Conservation (phyloP, 2,888 invertebrate genomes). For the Melipona beecheii region DNA sequence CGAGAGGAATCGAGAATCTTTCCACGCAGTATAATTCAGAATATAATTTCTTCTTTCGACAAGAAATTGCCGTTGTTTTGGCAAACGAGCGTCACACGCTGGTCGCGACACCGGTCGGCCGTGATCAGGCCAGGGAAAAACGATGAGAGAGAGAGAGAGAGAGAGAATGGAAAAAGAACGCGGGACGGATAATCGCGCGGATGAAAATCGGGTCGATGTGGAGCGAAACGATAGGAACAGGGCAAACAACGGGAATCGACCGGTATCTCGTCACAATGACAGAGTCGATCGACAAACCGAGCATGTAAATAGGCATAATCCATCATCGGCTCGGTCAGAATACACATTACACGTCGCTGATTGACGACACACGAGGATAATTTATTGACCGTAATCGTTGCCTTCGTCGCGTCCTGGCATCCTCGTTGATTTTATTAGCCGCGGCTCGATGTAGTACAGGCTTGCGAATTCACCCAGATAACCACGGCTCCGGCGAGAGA, state of each 20-base stretch:
- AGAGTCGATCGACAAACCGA: conserved; percentile 40
- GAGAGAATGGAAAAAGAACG: not conserved
- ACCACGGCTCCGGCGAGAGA: not conserved
- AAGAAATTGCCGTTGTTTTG: not conserved
- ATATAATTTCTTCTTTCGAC: not conserved
- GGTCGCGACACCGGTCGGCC: no score
- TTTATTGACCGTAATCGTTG: conserved; percentile 59
- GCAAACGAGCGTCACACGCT: not conserved
- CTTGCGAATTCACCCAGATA: conserved; percentile 20
- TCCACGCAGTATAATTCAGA: no score
- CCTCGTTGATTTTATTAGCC: conserved; percentile 58
- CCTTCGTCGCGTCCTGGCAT: conserved; percentile 35
- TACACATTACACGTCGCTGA: conserved; percentile 41
- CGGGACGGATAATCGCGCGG: not conserved
- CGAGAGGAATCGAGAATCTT: no score
- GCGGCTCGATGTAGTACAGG: conserved; percentile 26
- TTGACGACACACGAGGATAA: conserved; percentile 53
- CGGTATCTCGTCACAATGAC: conserved; percentile 42
- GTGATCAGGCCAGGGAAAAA: not conserved
- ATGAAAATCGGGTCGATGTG: not conserved
- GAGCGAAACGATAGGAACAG: not conserved
- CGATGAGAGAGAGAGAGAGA: not conserved
- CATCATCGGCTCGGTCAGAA: conserved; percentile 45
- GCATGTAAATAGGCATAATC: conserved; percentile 61
- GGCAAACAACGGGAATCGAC: conserved; percentile 24